These are phyloP conservation scores for Hippocampus kuda DNA, from an alignment of 2,797 vertebrate species.

Conservation along the genomic window DNA sequence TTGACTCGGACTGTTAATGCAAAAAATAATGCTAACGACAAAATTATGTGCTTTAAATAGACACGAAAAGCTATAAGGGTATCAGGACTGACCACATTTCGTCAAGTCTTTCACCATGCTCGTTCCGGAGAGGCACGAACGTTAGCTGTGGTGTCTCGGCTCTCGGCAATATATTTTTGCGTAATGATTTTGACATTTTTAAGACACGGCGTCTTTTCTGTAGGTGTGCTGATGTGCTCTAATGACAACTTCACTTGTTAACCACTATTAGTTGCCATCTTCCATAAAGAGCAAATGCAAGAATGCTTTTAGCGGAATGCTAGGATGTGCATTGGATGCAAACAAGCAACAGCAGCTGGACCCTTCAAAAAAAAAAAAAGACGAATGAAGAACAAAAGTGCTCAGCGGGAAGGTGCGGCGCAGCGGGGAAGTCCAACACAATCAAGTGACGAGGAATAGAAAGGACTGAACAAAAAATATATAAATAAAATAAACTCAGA, in stretches of 20 bases:
- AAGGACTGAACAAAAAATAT: not conserved
- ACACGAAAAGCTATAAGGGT: no score
- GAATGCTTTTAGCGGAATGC: not conserved
- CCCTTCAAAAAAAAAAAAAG: not conserved
- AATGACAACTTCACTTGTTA: not conserved
- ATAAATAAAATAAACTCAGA: not conserved
- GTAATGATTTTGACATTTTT: not conserved
- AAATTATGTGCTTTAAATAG: no score
- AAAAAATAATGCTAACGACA: no score
- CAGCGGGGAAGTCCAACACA: conserved; percentile 1
- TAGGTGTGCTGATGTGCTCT: no score
- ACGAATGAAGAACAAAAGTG: not conserved
- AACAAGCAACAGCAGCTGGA: not conserved
- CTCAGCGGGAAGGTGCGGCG: conserved; percentile 7
- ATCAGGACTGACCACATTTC: no score
- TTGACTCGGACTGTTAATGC: no score
- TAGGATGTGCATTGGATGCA: not conserved
- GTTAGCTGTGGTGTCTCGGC: no score
- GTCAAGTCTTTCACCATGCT: no score
- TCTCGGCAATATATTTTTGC: no score
- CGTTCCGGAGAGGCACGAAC: no score
- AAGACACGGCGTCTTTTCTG: not conserved
- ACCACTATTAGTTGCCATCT: not conserved
- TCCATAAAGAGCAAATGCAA: not conserved
- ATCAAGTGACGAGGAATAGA: conserved; percentile 5